phyloP scores from a whole-genome alignment of 2,888 invertebrate genomes.

The Rhopalosiphum nymphaeae region DNA sequence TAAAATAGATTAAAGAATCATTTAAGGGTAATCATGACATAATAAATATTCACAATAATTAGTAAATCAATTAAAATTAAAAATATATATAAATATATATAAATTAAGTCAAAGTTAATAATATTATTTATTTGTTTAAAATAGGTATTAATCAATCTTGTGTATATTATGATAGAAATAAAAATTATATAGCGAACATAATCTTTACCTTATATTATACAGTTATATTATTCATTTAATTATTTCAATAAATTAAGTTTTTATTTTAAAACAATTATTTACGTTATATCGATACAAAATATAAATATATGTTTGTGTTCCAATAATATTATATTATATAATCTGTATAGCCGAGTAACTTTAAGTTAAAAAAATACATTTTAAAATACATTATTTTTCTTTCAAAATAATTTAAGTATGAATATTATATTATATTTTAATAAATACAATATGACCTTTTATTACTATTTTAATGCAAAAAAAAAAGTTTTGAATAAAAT shows the following conservation, averaged over 20 bases:
- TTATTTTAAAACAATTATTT: not conserved
- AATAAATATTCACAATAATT: not conserved
- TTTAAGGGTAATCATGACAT: not conserved
- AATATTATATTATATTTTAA: not conserved
- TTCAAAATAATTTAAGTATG: not conserved
- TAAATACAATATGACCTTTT: not conserved
- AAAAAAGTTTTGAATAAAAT: constrained; percentile 11
- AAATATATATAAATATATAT: not conserved
- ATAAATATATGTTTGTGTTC: not conserved
- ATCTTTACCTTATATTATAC: not conserved
- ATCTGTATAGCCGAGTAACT: not conserved
- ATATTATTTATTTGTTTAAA: not conserved
- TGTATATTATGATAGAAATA: not conserved
- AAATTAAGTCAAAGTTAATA: constrained; percentile 12
- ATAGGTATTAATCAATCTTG: not conserved
- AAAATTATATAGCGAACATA: not conserved
- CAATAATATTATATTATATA: not conserved
- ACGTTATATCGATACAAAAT: not conserved
- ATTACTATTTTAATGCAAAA: not conserved
- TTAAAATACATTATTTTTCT: not conserved
- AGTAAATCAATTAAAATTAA: not conserved
- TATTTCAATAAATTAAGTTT: not conserved
- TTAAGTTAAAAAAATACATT: not conserved
- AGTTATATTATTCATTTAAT: not conserved
- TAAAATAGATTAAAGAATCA: not conserved